These are phyloP conservation scores for Hylyphantes graminicola DNA, from an alignment of 1,140 invertebrate species.

Conservation along the genomic window DNA sequence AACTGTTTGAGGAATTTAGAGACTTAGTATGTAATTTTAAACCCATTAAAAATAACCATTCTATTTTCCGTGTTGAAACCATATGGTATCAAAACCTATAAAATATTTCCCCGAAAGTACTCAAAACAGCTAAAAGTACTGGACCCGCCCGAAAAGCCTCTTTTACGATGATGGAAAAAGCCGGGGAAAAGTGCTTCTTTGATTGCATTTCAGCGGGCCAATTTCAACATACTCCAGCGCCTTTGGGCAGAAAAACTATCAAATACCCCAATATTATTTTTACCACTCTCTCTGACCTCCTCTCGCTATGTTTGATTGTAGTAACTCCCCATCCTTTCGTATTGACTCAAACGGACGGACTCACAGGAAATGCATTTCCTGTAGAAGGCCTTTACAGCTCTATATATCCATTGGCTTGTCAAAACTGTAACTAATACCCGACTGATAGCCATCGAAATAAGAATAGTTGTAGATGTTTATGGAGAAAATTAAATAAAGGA, in stretches of 20 bases:
- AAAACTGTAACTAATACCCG: neutral
- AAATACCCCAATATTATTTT: constrained; percentile 60
- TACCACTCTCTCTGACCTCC: constrained; percentile 41
- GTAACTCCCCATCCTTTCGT: constrained; percentile 30
- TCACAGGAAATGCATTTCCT: constrained; percentile 46
- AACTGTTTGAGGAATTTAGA: no score
- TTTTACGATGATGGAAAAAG: neutral
- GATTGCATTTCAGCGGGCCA: constrained; percentile 54
- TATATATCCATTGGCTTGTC: neutral
- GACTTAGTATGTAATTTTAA: no score
- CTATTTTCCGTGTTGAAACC: no score
- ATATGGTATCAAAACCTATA: no score
- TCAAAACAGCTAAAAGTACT: no score
- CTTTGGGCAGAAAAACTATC: constrained; percentile 53
- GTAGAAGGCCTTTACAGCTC: constrained; percentile 50
- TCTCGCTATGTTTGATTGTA: constrained; percentile 37
- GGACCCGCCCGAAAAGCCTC: neutral
- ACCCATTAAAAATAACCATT: no score
- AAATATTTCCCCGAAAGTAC: no score
- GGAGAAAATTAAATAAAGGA: no score
- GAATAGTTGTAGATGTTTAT: no score
- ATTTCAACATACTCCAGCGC: constrained; percentile 46
- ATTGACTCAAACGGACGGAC: constrained; percentile 44
- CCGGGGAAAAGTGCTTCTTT: constrained; percentile 28
- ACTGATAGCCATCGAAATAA: no score